Base-by-base conservation (phyloP, 2,113 vertebrate species). In the Chascanopsetta lugubris region DNA sequence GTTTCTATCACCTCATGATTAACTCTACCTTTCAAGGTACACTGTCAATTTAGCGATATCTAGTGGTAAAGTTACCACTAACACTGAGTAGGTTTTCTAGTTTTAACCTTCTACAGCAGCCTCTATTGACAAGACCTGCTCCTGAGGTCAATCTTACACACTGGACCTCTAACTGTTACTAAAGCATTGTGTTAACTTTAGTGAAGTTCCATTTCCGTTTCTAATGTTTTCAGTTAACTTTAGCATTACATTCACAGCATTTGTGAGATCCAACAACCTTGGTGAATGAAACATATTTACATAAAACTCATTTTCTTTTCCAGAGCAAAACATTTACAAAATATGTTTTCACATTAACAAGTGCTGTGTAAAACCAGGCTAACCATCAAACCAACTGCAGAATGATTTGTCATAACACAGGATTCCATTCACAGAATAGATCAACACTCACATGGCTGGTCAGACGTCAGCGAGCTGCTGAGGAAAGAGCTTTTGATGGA, bases 371-470 rank as follows among this genome's bases (percentile, higher is more conserved):
- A 38, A 75, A 54, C 51, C 34, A 56, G 0, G 43, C 45, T 50
- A 11, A 30, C 21, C 22, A 32, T 58, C 45, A 61, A 62, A 59
- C 2, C 43, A 48, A 0, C 21, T 1, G 2, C 22, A 6, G 49
- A 43, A 40, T 49, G 32, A 34, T 40, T 49, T 66, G 60, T 57
- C 53, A 30, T 42, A 22, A 10, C 34, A 17, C 22, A 43, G 57
- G 11, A 18, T 60, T n/a, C n/a, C n/a, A n/a, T n/a, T 8, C 49
- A 27, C 5, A 43, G 29, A 13, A n/a, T n/a, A 21, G 36, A 34
- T 8, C 62, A 43, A 55, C 66, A 95, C 95, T 95, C 91, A 97
- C 96, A 91, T 42, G 73, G 79, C 15, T 87, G 68, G 80, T 92
- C 88, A 45, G 91, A 90, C 68, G 85, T 88, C 47, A 75, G 69